Evolutionary conservation across 2,113 vertebrate genomes (phyloP).

Genomic region (Strigops habroptila): DNA sequence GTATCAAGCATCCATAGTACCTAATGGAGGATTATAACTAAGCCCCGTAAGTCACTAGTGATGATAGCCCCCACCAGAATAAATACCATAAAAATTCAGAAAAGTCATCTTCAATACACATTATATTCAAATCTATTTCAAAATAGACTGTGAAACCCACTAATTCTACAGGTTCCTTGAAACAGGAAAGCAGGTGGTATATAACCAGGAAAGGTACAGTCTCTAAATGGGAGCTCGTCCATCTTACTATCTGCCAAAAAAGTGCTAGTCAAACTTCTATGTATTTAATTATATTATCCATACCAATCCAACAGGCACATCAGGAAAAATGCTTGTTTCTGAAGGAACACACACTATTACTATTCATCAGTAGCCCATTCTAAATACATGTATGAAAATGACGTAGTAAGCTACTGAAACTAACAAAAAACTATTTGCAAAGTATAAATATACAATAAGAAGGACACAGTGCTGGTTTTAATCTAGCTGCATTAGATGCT

Average conservation of each 20-base stretch:
- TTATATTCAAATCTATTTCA: not conserved
- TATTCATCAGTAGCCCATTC: not conserved
- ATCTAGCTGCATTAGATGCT: not conserved
- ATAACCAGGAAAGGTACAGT: not conserved
- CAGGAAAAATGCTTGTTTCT: not conserved
- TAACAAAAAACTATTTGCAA: not conserved
- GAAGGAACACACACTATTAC: not conserved
- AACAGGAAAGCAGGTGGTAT: not conserved
- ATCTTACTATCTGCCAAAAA: not conserved
- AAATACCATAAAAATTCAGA: not conserved
- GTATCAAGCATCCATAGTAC: rapidly evolving
- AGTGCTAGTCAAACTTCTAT: not conserved
- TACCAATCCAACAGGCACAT: not conserved
- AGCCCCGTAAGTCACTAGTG: rapidly evolving
- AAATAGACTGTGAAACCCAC: not conserved
- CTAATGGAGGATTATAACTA: not conserved
- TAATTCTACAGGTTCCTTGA: not conserved
- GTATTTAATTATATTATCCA: not conserved
- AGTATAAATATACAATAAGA: not conserved
- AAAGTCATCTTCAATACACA: not conserved
- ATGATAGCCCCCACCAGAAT: not conserved
- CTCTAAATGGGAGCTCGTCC: not conserved
- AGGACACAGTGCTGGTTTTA: not conserved
- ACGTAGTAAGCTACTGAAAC: not conserved
- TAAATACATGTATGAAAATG: not conserved